Evolutionary conservation across 2,113 vertebrate species (phyloP).

Genomic region (Sakesphorus luctuosus): DNA sequence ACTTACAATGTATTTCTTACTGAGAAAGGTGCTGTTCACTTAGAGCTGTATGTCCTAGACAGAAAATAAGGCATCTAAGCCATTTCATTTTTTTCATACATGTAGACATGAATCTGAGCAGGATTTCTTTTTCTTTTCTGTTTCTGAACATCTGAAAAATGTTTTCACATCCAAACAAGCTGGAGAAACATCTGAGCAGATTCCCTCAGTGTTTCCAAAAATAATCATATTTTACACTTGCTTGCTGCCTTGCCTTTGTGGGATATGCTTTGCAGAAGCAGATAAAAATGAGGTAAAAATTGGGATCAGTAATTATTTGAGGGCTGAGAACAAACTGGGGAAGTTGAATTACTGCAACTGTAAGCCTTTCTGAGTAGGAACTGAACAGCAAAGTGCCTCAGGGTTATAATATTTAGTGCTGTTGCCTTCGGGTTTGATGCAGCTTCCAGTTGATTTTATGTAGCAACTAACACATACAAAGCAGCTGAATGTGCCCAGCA

Average conservation of each 20-base stretch:
- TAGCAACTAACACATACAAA: fast-evolving
- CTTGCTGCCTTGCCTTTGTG: not conserved
- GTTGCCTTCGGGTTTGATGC: not conserved
- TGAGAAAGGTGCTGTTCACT: not conserved
- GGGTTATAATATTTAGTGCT: not conserved
- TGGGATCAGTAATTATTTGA: not conserved
- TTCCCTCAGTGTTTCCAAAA: not conserved
- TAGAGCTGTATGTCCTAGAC: not conserved
- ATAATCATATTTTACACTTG: not conserved
- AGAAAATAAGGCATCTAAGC: not conserved
- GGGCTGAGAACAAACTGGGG: not conserved
- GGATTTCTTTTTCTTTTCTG: not conserved
- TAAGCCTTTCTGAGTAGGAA: not conserved
- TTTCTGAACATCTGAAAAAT: not conserved
- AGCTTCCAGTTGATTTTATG: not conserved
- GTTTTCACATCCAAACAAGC: not conserved
- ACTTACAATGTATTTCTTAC: not conserved
- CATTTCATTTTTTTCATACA: not conserved
- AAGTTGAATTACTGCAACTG: not conserved
- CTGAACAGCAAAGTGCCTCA: not conserved
- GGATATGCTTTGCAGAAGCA: not conserved
- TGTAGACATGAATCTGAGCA: not conserved
- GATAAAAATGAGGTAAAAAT: not conserved
- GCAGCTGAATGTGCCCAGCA: not conserved
- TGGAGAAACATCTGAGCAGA: not conserved